Evolutionary conservation across 2,888 invertebrate species (phyloP).

Genomic region (Colletes collaris): DNA sequence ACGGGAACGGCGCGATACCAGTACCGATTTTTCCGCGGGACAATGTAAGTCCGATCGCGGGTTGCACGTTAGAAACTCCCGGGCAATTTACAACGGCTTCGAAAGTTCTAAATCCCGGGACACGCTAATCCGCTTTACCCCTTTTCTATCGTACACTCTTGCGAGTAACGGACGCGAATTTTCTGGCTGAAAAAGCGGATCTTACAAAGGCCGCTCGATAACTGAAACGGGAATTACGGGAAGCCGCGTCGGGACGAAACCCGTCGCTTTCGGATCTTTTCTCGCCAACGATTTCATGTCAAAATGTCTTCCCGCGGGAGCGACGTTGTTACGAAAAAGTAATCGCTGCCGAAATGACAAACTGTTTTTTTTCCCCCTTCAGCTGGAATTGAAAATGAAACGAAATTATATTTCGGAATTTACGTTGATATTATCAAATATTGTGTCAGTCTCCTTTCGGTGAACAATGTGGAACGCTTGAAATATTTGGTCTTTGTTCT

Average conservation of each 20-base stretch:
- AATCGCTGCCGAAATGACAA: conserved; percentile 1
- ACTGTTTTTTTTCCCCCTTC: neutral
- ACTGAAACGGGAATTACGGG: conserved; percentile 28
- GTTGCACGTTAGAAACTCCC: conserved; percentile 34
- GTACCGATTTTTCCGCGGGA: conserved; percentile 17
- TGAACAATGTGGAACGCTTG: no score
- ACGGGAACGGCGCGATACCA: neutral
- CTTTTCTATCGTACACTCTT: conserved; percentile 40
- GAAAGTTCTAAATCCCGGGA: conserved; percentile 53
- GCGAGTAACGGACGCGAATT: conserved; percentile 42
- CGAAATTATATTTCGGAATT: no score
- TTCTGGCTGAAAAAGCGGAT: conserved; percentile 44
- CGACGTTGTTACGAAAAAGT: conserved; percentile 1
- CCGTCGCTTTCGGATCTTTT: neutral
- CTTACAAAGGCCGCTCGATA: conserved; percentile 37
- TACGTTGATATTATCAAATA: no score
- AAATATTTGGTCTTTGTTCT: no score
- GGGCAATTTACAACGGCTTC: conserved; percentile 47
- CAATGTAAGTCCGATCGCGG: conserved; percentile 16
- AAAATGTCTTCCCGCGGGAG: neutral
- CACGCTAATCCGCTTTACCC: conserved; percentile 58
- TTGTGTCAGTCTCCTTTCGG: no score
- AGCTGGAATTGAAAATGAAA: no score
- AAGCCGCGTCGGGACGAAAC: conserved; percentile 3
- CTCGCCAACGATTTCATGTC: neutral